Base-by-base conservation (phyloP, 2,888 invertebrate species). In the Piscicola geometra region DNA sequence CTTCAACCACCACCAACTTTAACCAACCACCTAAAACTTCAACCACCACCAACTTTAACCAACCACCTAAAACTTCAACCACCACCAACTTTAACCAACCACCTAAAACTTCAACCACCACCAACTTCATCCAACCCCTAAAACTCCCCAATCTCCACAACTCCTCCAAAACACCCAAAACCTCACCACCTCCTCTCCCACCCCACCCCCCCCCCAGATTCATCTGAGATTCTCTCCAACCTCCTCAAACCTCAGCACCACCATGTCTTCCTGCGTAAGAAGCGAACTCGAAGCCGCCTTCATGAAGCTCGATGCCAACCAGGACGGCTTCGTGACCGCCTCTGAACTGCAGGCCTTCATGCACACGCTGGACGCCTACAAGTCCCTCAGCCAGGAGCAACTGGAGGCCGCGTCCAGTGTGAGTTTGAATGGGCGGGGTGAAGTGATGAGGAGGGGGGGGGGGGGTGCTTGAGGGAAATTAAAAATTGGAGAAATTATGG, bases 331-430 rank as follows among this genome's bases (percentile, higher is more conserved):
- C 56, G 72, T 72, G n/a, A 72, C 72, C 2, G 72, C 52, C 56
- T 2, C 56, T 15, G 72, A 72, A 56, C n/a, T 72, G 32, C 72
- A 72, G 33, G 32, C 36, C 72, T 72, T 72, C 56, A 72, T 72
- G 72, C n/a, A 50, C 21, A 72, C 72, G 25, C 72, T 72, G 1
- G 72, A 72, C 32, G 72, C 72, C 32, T 72, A 72, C 72, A 72
- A 72, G 56, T 30, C 72, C n/a, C 56, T 72, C 72, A 72, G 72
- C 32, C 21, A n/a, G 25, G 52, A 72, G n/a, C 32, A 72, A 32
- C 47, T 72, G 25, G 30, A 72, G n/a, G 72, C n/a, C 3, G 72
- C 72, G 1, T 72, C 72, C 15, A 50, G 32, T 30, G 72, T 72
- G n/a, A 52, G 72, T 64, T 9, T 64, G 64, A 28, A n/a, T 9